Base-by-base conservation (phyloP, 1,140 invertebrate genomes). In the Scaptomyza pallida region DNA sequence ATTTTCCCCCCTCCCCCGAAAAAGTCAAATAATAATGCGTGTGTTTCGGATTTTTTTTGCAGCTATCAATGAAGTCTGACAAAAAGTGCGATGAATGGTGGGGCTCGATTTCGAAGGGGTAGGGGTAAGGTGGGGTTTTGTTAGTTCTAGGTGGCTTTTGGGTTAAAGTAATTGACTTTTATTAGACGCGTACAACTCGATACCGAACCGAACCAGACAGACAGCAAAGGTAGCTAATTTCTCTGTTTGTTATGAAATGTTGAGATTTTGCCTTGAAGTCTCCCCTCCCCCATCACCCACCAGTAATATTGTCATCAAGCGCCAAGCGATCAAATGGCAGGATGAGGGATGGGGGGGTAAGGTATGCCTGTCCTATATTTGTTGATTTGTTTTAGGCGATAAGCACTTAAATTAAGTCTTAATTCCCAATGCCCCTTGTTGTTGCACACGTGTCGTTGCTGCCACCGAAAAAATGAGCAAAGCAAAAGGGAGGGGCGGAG, bases 341-440 rank as follows among this genome's bases (percentile, higher is more conserved):
- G 8, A 23, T 16, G 52, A 12, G 9, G 41, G 41, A 19, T 5
- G 54, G 37, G 5, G 0, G 17, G 6, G 10, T 10, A 17, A 15
- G 23, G 26, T 2, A 13, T 52, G 41, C 19, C 23, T 52, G 52
- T 47, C 37, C 47, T 9, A 62, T 75, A 40, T 30, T 54, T 41
- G 48, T 80, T 86, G 89, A 90, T 90, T 90, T 90, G 89, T 90
- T 90, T 88, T 73, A 41, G 71, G 60, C 72, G 89, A 90, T 90
- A 90, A 90, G 82, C 75, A 90, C 89, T 89, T 89, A 90, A 90
- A 90, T 90, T 88, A 90, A 90, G 89, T 90, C 89, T 89, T 90
- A 90, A 90, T 83, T 81, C 78, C 67, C 80, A 90, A 90, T 90
- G 89, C 85, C 83, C 69, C 72, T 77, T 90, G 89, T 90, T 80